Percentiles rank a stretch among this genome's conserved stretches.
These are phyloP conservation scores for Arion vulgaris DNA, from an alignment of 1,140 invertebrate genomes.

Conservation along the genomic window DNA sequence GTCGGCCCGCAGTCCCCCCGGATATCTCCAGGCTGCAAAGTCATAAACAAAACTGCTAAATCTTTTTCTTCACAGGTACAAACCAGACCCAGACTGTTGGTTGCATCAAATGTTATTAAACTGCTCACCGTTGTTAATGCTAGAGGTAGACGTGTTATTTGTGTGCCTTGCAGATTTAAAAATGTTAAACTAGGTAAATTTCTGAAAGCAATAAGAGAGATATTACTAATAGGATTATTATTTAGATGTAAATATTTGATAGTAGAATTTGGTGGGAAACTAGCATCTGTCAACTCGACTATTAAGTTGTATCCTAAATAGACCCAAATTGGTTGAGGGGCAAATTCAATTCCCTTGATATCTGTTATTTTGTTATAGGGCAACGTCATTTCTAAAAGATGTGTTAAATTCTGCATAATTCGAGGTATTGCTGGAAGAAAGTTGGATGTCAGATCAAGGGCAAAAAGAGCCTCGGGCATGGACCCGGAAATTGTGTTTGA, in stretches of 20 bases:
- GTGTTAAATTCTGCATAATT: background rate
- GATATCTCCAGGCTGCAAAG: no score
- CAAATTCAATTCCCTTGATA: background rate
- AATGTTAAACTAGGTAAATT: background rate
- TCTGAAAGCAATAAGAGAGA: background rate
- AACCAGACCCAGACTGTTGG: background rate
- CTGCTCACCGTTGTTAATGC: background rate
- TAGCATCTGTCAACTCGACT: background rate
- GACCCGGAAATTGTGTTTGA: background rate
- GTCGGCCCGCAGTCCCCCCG: no score
- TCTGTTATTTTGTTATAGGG: background rate
- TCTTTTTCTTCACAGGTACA: background rate
- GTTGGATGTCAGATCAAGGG: background rate
- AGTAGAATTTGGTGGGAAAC: background rate
- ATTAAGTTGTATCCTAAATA: background rate
- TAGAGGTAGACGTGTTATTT: background rate
- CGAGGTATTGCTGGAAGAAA: background rate
- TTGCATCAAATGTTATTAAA: background rate
- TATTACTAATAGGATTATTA: background rate
- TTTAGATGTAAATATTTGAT: background rate
- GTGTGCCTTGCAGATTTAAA: background rate
- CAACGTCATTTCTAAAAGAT: background rate
- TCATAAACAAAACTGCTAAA: background rate
- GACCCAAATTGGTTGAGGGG: background rate
- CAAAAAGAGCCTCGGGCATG: background rate